Conservation (phyloP, 2,888 invertebrate genomes). For the Seira sanloemensis region DNA sequence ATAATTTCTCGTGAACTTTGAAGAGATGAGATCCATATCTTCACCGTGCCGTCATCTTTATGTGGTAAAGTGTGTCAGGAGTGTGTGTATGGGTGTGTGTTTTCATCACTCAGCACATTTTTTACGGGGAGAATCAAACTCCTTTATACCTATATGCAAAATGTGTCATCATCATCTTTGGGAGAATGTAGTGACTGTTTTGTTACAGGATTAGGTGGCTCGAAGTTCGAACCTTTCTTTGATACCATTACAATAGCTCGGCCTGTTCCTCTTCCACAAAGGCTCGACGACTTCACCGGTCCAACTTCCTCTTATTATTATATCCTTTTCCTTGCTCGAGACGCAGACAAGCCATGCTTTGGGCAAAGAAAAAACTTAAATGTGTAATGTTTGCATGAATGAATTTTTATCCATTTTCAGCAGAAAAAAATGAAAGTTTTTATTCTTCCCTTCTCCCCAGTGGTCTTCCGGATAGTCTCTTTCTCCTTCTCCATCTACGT, state of each 20-base stretch:
- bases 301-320: not conserved
- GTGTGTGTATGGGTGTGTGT: too few relatives aligned
- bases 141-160: not conserved
- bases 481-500: constrained; percentile 23
- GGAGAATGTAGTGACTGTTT: not conserved
- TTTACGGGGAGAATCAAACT: not conserved
- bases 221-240: not conserved
- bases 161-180: not conserved
- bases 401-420: constrained; percentile 63
- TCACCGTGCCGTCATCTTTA: not conserved
- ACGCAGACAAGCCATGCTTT: constrained; percentile 20
- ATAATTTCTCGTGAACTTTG: not conserved
- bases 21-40: not conserved
- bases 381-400: constrained; percentile 66
- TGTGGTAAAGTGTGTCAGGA: too few relatives aligned
- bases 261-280: not conserved
- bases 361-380: constrained; percentile 34
- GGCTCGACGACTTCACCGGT: not conserved
- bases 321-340: not conserved
- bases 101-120: not conserved
- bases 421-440: constrained; percentile 52
- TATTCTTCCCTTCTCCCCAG: constrained; percentile 46
- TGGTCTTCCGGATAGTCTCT: constrained; percentile 58
- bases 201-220: not conserved
- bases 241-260: not conserved